These are phyloP conservation scores for Orthosia cruda DNA, from an alignment of 2,888 invertebrate species.

Conservation along the genomic window DNA sequence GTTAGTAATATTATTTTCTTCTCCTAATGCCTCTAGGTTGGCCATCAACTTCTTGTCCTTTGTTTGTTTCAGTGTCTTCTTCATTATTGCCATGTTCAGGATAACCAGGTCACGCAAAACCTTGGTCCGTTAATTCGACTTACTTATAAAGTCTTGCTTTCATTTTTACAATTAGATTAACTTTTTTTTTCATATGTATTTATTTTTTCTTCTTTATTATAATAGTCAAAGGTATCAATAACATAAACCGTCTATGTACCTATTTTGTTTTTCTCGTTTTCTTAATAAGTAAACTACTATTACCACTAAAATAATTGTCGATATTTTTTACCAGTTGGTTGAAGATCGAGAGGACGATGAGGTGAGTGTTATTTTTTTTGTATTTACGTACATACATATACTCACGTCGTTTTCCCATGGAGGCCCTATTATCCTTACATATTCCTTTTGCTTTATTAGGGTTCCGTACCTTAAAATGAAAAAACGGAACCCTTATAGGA, in stretches of 20 bases:
- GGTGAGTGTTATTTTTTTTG: conserved; percentile 31
- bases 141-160: neutral
- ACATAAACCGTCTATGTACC: conserved; percentile 8
- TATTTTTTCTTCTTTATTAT: neutral
- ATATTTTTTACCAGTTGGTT: conserved; percentile 29
- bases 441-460: too few species aligned
- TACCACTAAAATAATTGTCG: neutral
- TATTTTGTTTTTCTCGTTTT: neutral
- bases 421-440: too few species aligned
- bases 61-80: neutral
- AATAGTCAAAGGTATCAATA: neutral
- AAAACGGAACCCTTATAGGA: too few species aligned
- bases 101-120: neutral
- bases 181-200: too few species aligned
- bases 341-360: conserved; percentile 36
- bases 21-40: neutral
- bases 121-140: neutral
- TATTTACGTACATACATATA: too few species aligned
- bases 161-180: neutral
- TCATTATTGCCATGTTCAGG: neutral
- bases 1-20: neutral
- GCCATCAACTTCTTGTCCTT: neutral
- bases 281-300: neutral
- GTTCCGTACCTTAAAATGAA: too few species aligned
- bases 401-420: too few species aligned